Conservation (phyloP, 1,140 invertebrate species). For the Leucophenga varia region DNA sequence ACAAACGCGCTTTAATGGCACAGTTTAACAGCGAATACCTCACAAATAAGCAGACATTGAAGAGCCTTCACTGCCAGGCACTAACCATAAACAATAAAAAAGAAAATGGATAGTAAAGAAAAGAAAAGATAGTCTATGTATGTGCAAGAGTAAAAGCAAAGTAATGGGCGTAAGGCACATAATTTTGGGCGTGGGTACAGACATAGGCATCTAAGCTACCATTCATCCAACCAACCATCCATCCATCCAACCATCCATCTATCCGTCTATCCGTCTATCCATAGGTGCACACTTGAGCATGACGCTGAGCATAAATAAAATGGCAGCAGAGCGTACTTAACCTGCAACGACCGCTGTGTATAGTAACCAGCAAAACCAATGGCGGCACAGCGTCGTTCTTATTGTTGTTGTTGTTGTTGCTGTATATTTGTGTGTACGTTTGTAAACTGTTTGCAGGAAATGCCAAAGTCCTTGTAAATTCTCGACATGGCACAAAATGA, state of each 20-base stretch:
- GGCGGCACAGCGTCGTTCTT: neutral
- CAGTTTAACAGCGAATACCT: slow-evolving; percentile 52
- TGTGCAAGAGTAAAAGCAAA: too few relatives aligned
- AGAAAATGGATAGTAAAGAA: too few relatives aligned
- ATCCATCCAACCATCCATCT: slow-evolving; percentile 16
- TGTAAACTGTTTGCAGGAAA: slow-evolving; percentile 19
- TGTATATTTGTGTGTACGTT: slow-evolving; percentile 8
- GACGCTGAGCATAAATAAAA: too few relatives aligned
- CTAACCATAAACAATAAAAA: slow-evolving; percentile 47
- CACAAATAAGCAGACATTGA: slow-evolving; percentile 49
- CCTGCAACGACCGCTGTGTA: slow-evolving; percentile 22
- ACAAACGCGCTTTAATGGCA: slow-evolving; percentile 52
- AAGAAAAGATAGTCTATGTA: too few relatives aligned
- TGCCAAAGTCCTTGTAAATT: slow-evolving; percentile 17
- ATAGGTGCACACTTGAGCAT: slow-evolving; percentile 37
- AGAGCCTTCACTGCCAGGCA: slow-evolving; percentile 45
- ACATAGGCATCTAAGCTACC: too few relatives aligned
- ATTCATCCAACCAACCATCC: too few relatives aligned
- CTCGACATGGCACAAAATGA: slow-evolving; percentile 14
- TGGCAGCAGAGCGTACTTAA: slow-evolving; percentile 33
- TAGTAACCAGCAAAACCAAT: slow-evolving; percentile 12
- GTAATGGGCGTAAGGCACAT: too few relatives aligned
- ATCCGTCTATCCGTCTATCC: slow-evolving; percentile 22
- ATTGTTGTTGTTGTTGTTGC: slow-evolving; percentile 9
- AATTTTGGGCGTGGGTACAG: too few relatives aligned